Evolutionary conservation across 2,113 vertebrate genomes (phyloP).

Genomic region (Seriola dumerili): DNA sequence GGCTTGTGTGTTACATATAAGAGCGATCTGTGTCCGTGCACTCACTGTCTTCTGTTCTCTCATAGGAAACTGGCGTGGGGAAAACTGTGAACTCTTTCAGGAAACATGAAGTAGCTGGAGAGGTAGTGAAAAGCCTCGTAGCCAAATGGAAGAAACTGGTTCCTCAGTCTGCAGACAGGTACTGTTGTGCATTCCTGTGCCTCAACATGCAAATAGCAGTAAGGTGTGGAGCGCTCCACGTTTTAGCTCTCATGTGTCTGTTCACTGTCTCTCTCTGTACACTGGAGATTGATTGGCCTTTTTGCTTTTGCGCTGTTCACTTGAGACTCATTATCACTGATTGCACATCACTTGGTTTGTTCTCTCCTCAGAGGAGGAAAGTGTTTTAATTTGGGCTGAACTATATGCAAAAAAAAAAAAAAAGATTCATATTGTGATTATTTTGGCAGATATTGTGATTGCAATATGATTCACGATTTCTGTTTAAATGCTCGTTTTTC

Average conservation of each 20-base stretch:
- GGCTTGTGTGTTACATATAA: too few relatives aligned
- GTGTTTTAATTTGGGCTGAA: background rate
- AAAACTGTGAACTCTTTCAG: slow-evolving; percentile 97
- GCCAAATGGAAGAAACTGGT: slow-evolving; percentile 98
- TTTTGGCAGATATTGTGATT: too few relatives aligned
- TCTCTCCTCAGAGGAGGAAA: background rate
- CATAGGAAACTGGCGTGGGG: slow-evolving; percentile 94
- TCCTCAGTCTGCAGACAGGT: slow-evolving; percentile 91
- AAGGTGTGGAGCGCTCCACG: background rate
- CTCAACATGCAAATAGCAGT: background rate
- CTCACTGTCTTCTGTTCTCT: slow-evolving; percentile 3
- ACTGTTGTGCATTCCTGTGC: background rate
- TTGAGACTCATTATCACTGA: background rate
- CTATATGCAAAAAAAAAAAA: too few relatives aligned
- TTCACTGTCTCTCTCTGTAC: background rate
- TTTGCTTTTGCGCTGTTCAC: background rate
- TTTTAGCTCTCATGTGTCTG: background rate
- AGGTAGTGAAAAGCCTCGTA: slow-evolving; percentile 91
- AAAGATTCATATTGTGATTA: too few relatives aligned
- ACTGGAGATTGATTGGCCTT: background rate
- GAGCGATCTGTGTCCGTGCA: background rate
- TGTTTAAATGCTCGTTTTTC: too few relatives aligned
- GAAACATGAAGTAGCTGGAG: slow-evolving; percentile 92
- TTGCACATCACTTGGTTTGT: too few relatives aligned
- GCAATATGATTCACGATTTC: too few relatives aligned